phyloP scores from a whole-genome alignment of 2,888 invertebrate genomes.

The Acanthosepion lycidas region DNA sequence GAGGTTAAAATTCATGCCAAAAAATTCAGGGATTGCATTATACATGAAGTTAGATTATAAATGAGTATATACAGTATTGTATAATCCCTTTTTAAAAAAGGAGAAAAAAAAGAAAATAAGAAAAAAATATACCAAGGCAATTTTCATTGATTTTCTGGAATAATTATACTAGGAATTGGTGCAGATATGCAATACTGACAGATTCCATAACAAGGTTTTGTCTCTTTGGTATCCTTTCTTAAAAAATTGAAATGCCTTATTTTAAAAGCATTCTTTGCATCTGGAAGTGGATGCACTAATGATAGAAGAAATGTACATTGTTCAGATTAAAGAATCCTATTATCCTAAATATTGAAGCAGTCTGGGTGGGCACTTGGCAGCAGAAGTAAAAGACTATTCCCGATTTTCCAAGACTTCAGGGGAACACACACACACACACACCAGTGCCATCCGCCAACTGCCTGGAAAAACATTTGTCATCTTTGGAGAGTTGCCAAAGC shows the following conservation, averaged over 20 bases:
- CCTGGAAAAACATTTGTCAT: conserved; percentile 12
- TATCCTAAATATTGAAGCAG: not conserved
- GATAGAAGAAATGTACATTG: not conserved
- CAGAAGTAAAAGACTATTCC: not conserved
- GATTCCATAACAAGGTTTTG: too few relatives aligned
- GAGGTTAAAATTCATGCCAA: too few relatives aligned
- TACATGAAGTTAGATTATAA: too few relatives aligned
- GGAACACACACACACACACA: not conserved
- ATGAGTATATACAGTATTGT: too few relatives aligned
- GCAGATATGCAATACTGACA: too few relatives aligned
- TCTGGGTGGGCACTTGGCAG: conserved; percentile 8
- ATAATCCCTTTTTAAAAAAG: too few relatives aligned
- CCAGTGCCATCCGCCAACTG: not conserved
- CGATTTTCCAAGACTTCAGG: conserved; percentile 13
- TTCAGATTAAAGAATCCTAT: conserved; percentile 15
- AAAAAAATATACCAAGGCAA: too few relatives aligned
- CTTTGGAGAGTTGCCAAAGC: not conserved
- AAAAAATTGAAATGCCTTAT: not conserved
- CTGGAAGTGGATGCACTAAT: not conserved
- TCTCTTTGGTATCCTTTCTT: not conserved
- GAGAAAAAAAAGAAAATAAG: too few relatives aligned
- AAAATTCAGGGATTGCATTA: too few relatives aligned
- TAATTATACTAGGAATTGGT: too few relatives aligned
- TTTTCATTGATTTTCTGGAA: too few relatives aligned
- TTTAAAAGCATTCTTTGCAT: not conserved